Evolutionary conservation across 2,888 invertebrate genomes (phyloP).

Genomic region (Galerucella calmariensis): DNA sequence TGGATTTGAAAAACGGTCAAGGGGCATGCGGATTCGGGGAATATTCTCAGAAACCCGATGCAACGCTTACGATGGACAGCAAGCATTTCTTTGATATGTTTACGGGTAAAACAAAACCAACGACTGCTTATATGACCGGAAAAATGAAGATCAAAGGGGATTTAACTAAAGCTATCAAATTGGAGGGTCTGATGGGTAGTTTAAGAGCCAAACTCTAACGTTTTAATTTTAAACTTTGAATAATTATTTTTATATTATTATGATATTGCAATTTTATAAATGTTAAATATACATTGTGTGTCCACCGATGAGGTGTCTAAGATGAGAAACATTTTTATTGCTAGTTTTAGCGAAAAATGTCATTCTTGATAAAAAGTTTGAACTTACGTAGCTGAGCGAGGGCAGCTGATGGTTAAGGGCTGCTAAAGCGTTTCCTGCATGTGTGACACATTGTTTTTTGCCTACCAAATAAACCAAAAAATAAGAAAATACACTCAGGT

Average conservation of each 20-base stretch:
- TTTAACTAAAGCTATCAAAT: conserved; percentile 92
- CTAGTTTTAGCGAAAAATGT: too few relatives aligned
- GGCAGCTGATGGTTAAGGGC: too few relatives aligned
- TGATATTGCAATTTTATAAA: not conserved
- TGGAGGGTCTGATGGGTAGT: conserved; percentile 89
- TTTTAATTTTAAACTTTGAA: not conserved
- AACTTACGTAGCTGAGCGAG: too few relatives aligned
- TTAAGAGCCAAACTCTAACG: conserved; percentile 74
- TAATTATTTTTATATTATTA: not conserved
- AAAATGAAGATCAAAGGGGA: conserved; percentile 94
- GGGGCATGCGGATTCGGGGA: conserved; percentile 85
- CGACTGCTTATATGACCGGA: conserved; percentile 95
- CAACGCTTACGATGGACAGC: conserved; percentile 85
- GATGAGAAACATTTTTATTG: too few relatives aligned
- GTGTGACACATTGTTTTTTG: too few relatives aligned
- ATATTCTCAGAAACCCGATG: conserved; percentile 78
- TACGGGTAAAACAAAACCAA: conserved; percentile 87
- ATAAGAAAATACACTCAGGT: too few relatives aligned
- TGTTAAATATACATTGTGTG: not conserved
- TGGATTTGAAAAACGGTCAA: conserved; percentile 89
- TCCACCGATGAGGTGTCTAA: too few relatives aligned
- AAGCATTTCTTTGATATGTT: conserved; percentile 85
- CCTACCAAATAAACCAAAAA: too few relatives aligned
- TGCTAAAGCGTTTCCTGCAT: too few relatives aligned
- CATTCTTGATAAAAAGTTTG: too few relatives aligned